Base-by-base conservation (phyloP, 2,888 invertebrate genomes). In the Enoplolaimus lenunculus region DNA sequence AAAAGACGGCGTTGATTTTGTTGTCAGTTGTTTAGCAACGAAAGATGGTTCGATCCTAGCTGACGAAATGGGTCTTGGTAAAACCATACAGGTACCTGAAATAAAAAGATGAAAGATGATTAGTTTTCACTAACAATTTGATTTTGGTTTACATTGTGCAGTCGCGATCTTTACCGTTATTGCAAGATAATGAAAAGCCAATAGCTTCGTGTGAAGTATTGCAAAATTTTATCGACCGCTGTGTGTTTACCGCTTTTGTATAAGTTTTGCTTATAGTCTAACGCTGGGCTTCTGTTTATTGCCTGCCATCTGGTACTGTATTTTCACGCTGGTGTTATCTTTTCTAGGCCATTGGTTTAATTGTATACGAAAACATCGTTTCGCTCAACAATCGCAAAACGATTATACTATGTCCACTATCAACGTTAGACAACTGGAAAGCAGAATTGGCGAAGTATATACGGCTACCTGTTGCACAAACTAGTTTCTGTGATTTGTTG, bases 41-140 rank as follows among this genome's bases (percentile, higher is more conserved):
- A 71, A 89, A 72, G 88, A 93, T 76, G 97, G 97, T 83, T 97
- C 95, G 81, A 97, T 97, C 77, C 85, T 97, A 74, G 97, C 97
- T 28, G 97, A 98, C 84, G 97, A 98, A 85, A 97, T 97, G 97
- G 97, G 97, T 77, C 85, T 98, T 70, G 97, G 97, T 13, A 97
- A 97, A 86, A 98, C 97, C 0, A 94, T 97, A 77, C 95, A 98
- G 83, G 71, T 72, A 16, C 57, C 21, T 57, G 26, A 21, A 26
- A 21, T 57, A 21, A 57, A 21, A 57, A n/a, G n/a, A n/a, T n/a
- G n/a, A n/a, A n/a, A n/a, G n/a, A n/a, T n/a, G n/a, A n/a, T n/a
- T n/a, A n/a, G n/a, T n/a, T n/a, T n/a, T n/a, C n/a, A n/a, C n/a
- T n/a, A n/a, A n/a, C n/a, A n/a, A n/a, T n/a, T n/a, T n/a, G n/a